These are phyloP conservation scores for Laspeyria flexula DNA, from an alignment of 2,888 invertebrate genomes.

Conservation along the genomic window DNA sequence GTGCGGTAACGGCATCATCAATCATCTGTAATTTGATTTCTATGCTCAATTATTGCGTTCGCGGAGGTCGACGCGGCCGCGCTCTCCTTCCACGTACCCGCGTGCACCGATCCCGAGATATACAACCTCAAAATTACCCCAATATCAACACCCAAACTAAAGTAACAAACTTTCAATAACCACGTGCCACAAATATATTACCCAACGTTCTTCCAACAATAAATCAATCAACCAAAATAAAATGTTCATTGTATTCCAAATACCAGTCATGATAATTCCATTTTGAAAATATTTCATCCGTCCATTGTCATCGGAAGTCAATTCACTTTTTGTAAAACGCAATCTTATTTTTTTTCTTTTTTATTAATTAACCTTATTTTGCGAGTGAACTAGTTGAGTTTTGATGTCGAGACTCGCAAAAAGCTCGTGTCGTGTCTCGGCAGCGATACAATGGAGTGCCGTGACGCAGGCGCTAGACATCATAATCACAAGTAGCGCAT, in stretches of 20 bases:
- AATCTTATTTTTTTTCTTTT: slow-evolving; percentile 39
- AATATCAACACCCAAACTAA: slow-evolving; percentile 40
- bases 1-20: slow-evolving; percentile 85
- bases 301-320: slow-evolving; percentile 37
- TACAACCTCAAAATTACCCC: slow-evolving; percentile 43
- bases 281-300: slow-evolving; percentile 18
- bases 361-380: slow-evolving; percentile 59
- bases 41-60: slow-evolving; percentile 86
- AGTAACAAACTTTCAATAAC: slow-evolving; percentile 7
- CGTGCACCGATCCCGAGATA: slow-evolving; percentile 56
- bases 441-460: slow-evolving; percentile 50
- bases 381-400: slow-evolving; percentile 42
- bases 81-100: slow-evolving; percentile 69
- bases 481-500: slow-evolving; percentile 81
- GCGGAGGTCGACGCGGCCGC: slow-evolving; percentile 77
- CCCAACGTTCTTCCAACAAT: not conserved
- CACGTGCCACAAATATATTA: not conserved
- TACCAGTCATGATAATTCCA: slow-evolving; percentile 8
- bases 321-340: slow-evolving; percentile 38
- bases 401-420: slow-evolving; percentile 52
- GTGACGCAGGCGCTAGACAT: slow-evolving; percentile 72
- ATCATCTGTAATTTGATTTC: slow-evolving; percentile 86
- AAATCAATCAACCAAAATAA: slow-evolving; percentile 22
- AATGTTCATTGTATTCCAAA: slow-evolving; percentile 15
- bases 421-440: slow-evolving; percentile 40